Evolutionary conservation across 2,888 invertebrate genomes (phyloP).

Genomic region (Pyrgus malvae): DNA sequence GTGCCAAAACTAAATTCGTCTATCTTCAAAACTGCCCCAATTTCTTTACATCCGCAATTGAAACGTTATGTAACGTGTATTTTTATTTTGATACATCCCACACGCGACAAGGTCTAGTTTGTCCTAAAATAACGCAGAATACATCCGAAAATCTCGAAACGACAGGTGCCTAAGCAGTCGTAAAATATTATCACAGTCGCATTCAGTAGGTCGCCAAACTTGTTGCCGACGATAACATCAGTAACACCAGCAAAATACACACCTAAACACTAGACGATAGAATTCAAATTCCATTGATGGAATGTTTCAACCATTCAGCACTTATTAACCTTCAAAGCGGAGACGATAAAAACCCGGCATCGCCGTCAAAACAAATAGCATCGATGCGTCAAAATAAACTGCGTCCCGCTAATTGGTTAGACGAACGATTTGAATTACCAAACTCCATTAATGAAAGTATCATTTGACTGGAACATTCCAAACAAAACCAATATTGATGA

Average conservation of each 20-base stretch:
- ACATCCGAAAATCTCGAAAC: constrained; percentile 18
- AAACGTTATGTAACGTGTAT: constrained; percentile 18
- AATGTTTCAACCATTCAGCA: constrained; percentile 1
- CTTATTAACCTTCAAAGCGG: constrained; percentile 48
- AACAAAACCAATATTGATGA: not conserved
- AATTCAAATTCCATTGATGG: not conserved
- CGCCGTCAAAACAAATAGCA: constrained; percentile 48
- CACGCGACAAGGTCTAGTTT: constrained; percentile 25
- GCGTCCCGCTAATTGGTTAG: constrained; percentile 4
- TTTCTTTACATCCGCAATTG: constrained; percentile 13
- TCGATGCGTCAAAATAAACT: constrained; percentile 29
- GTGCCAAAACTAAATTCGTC: not conserved
- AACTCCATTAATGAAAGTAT: not conserved
- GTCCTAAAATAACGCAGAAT: constrained; percentile 21
- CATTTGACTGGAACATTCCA: not conserved
- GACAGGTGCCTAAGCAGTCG: constrained; percentile 38
- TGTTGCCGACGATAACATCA: constrained; percentile 46
- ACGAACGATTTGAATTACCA: not conserved
- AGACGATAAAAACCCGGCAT: constrained; percentile 38
- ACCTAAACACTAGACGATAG: constrained; percentile 30
- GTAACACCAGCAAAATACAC: not conserved
- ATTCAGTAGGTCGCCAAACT: constrained; percentile 55
- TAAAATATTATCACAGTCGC: constrained; percentile 37
- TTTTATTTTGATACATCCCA: constrained; percentile 18
- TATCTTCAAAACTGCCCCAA: constrained; percentile 13